These are phyloP conservation scores for Lordiphosa andalusiaca DNA, from an alignment of 2,888 invertebrate genomes.

Conservation along the genomic window DNA sequence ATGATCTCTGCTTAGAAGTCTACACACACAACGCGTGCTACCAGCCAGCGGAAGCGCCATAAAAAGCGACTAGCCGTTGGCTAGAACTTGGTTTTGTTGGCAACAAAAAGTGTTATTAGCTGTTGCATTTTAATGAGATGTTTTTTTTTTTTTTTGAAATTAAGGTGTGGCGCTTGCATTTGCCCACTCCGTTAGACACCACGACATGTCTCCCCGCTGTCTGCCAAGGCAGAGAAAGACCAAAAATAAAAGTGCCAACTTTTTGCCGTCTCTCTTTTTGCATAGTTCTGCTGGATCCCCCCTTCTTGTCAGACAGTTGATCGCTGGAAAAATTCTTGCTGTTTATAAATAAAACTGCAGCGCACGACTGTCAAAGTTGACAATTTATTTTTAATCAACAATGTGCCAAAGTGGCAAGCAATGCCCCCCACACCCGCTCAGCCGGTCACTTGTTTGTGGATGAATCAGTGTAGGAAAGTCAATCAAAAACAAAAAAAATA, in stretches of 20 bases:
- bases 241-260: conserved; percentile 55
- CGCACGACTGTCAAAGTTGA: conserved; percentile 69
- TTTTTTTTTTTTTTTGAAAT: conserved; percentile 1
- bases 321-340: conserved; percentile 37
- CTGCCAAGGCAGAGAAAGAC: conserved; percentile 41
- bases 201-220: conserved; percentile 58
- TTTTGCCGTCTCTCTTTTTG: too few species aligned
- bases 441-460: too few species aligned
- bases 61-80: conserved; percentile 5
- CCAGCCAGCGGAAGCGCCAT: conserved; percentile 22
- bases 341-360: conserved; percentile 65
- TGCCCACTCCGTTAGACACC: conserved; percentile 43
- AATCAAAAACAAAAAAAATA: too few species aligned
- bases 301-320: conserved; percentile 24
- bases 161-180: conserved; percentile 46
- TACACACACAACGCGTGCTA: conserved; percentile 12
- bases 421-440: conserved; percentile 3
- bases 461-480: too few species aligned
- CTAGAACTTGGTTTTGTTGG: too few species aligned
- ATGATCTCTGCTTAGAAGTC: conserved; percentile 24
- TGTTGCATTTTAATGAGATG: conserved; percentile 49
- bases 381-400: conserved; percentile 73
- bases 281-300: conserved; percentile 24
- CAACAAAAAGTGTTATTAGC: conserved; percentile 38
- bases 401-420: conserved; percentile 25